These are phyloP conservation scores for Mormyrus iriodes DNA, from an alignment of 2,113 vertebrate species.

Conservation along the genomic window DNA sequence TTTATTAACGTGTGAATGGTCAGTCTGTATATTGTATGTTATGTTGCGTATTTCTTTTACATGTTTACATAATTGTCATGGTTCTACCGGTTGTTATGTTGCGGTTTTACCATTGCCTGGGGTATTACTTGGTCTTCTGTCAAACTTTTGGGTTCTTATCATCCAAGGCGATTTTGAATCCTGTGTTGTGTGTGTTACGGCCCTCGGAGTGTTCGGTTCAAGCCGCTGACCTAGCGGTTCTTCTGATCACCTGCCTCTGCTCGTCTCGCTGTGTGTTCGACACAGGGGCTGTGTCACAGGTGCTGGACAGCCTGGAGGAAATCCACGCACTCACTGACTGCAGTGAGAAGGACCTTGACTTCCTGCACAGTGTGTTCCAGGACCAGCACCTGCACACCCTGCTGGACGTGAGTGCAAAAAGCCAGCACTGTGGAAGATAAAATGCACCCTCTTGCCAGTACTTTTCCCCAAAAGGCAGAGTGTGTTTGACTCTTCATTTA, in stretches of 20 bases:
- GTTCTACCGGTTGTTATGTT: background rate
- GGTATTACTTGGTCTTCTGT: background rate
- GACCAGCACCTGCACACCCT: constrained; percentile 96
- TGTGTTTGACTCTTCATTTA: background rate
- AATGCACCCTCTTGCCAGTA: background rate
- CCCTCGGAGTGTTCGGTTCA: background rate
- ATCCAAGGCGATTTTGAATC: background rate
- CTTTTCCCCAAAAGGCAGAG: background rate
- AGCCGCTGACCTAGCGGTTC: background rate
- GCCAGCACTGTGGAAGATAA: background rate
- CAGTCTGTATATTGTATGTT: background rate
- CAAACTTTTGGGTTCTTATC: background rate
- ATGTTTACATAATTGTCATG: background rate
- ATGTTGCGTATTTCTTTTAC: background rate
- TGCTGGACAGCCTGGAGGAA: constrained; percentile 96
- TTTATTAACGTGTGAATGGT: background rate
- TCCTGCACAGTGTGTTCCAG: constrained; percentile 98
- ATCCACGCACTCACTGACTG: constrained; percentile 97
- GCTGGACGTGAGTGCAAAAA: constrained; percentile 78
- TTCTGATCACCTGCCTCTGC: constrained; percentile 17
- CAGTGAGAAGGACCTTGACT: constrained; percentile 97
- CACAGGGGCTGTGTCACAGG: constrained; percentile 89
- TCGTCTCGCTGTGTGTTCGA: constrained; percentile 37
- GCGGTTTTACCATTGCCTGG: background rate
- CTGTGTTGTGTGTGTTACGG: constrained; percentile 11